Percentiles rank a stretch among this genome's conserved stretches.
Evolutionary conservation across 2,113 vertebrate genomes (phyloP).

Genomic region (Strigops habroptila): DNA sequence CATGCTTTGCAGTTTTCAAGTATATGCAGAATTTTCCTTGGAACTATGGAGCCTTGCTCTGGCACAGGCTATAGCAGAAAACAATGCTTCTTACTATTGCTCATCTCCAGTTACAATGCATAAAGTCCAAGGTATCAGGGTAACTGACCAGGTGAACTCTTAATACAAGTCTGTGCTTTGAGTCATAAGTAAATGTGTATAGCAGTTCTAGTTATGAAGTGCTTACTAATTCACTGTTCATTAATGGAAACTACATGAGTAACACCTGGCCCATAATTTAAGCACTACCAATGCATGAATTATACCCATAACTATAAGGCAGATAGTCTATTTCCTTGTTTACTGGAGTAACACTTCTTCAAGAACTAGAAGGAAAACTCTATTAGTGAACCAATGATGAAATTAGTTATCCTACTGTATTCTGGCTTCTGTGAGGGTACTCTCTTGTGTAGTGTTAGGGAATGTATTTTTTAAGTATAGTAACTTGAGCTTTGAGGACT

Average conservation of each 20-base stretch:
- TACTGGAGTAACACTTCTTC: background rate
- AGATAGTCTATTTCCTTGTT: background rate
- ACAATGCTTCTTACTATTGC: fast-evolving
- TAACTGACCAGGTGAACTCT: background rate
- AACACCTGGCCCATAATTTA: background rate
- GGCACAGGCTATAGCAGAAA: background rate
- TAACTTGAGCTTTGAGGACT: background rate
- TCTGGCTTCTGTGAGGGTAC: background rate
- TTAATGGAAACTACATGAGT: background rate
- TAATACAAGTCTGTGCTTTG: background rate
- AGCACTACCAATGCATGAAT: fast-evolving
- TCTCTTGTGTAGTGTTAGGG: background rate
- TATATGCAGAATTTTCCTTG: too few relatives aligned
- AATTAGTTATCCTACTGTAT: background rate
- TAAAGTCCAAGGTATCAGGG: fast-evolving
- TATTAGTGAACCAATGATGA: background rate
- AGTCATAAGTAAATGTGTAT: background rate
- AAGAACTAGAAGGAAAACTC: background rate
- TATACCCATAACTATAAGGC: background rate
- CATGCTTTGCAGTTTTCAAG: fast-evolving
- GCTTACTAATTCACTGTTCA: background rate
- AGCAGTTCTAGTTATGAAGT: background rate
- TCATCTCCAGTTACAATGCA: fast-evolving
- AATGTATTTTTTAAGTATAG: background rate
- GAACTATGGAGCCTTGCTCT: background rate